Evolutionary conservation across 2,113 vertebrate species (phyloP).

Genomic region (Pionites leucogaster): DNA sequence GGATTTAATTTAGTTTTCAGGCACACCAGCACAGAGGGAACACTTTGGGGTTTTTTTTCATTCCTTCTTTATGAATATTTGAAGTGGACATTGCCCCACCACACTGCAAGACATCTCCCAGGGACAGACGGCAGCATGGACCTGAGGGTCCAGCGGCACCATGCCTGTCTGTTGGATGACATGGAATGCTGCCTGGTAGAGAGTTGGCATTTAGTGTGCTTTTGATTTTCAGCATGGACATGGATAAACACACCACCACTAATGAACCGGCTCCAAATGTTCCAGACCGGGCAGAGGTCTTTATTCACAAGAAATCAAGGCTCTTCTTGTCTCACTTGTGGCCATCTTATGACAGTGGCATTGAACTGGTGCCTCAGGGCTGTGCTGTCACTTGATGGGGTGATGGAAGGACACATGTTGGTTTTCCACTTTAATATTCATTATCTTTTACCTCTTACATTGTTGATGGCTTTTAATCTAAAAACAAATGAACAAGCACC

Average conservation of each 20-base stretch:
- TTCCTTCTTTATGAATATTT: background rate
- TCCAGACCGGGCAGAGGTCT: background rate
- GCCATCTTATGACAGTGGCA: background rate
- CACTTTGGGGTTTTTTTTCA: background rate
- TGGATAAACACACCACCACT: background rate
- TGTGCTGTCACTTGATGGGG: background rate
- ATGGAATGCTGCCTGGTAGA: background rate
- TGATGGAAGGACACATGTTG: background rate
- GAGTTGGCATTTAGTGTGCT: background rate
- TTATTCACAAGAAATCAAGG: background rate
- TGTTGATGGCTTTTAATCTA: background rate
- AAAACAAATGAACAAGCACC: background rate
- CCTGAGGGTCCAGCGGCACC: background rate
- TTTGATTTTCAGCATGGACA: background rate
- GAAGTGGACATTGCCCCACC: background rate
- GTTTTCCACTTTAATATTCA: background rate
- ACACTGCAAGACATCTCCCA: background rate
- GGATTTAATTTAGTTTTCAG: background rate
- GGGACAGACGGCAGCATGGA: background rate
- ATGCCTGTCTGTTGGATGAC: background rate
- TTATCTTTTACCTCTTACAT: background rate
- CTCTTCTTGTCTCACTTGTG: background rate
- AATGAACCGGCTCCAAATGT: background rate
- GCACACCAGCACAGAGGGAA: background rate
- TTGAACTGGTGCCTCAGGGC: background rate